A percentile compares a stretch with the other conserved stretches of the same genome.
phyloP scores from a whole-genome alignment of 2,113 vertebrate genomes.

The Falco punctatus region DNA sequence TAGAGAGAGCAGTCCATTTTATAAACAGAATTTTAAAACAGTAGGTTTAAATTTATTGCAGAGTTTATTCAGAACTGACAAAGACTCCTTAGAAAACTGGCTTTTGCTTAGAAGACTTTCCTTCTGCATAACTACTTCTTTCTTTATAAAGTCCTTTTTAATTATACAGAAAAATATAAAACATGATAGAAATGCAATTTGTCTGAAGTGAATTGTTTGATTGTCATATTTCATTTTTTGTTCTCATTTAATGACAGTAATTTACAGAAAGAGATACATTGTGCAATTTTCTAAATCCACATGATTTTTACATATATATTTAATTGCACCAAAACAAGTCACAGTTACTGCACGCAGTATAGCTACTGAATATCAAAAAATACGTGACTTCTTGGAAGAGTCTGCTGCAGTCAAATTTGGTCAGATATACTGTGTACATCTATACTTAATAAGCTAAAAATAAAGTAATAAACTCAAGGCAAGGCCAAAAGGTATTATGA shows the following conservation, averaged over 20 bases:
- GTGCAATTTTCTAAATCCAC: not conserved
- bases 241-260: not conserved
- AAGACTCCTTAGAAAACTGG: constrained; percentile 41
- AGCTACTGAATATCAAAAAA: not conserved
- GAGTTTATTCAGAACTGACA: constrained; percentile 46
- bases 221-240: not conserved
- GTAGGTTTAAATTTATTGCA: constrained; percentile 39
- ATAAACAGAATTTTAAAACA: constrained; percentile 56
- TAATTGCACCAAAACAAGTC: not conserved
- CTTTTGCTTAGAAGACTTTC: constrained; percentile 18
- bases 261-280: not conserved
- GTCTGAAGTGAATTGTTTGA: not conserved
- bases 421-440: not conserved
- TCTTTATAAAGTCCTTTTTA: not conserved
- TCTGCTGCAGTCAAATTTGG: not conserved
- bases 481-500: not conserved
- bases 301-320: not conserved
- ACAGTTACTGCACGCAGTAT: not conserved
- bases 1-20: constrained; percentile 12
- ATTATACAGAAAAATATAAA: not conserved
- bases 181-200: not conserved
- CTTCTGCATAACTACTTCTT: not conserved
- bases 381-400: not conserved
- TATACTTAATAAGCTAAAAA: not conserved
- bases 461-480: not conserved